phyloP scores from a whole-genome alignment of 64 coral and sea anemone genomes.

The Stylophora pistillata region DNA sequence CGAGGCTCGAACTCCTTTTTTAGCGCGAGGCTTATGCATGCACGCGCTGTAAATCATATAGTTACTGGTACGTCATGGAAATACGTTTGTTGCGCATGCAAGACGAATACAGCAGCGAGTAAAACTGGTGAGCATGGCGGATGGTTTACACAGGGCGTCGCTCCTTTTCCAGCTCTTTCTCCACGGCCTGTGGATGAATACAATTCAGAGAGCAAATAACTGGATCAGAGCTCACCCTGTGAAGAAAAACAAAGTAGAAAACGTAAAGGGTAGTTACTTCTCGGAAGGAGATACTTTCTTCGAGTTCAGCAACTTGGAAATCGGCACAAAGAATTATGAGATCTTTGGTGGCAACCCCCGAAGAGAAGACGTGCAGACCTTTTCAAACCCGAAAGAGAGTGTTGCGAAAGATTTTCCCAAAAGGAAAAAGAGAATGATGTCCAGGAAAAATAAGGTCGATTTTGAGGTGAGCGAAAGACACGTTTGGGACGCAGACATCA shows the following conservation, averaged over 20 bases:
- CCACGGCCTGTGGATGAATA: background rate
- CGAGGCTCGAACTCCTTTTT: no score
- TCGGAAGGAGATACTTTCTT: background rate
- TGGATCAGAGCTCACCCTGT: background rate
- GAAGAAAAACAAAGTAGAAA: background rate
- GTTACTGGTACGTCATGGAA: no score
- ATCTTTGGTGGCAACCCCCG: background rate
- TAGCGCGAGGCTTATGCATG: no score
- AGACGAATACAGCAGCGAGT: background rate
- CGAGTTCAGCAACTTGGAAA: background rate
- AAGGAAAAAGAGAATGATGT: background rate
- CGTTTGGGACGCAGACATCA: background rate
- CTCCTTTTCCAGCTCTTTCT: background rate
- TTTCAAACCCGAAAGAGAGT: no score
- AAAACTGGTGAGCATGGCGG: background rate
- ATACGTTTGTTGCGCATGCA: background rate
- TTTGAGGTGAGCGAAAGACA: no score
- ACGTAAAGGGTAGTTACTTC: background rate
- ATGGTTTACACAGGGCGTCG: background rate
- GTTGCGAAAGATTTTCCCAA: background rate
- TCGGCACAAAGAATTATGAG: background rate
- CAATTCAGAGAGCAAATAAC: background rate
- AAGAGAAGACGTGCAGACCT: background rate
- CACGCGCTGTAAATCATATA: no score
- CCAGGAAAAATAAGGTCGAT: background rate